A percentile compares a stretch with the other conserved stretches of the same genome.
phyloP scores from a whole-genome alignment of 2,888 invertebrate species.

The Poecilus cupreus region DNA sequence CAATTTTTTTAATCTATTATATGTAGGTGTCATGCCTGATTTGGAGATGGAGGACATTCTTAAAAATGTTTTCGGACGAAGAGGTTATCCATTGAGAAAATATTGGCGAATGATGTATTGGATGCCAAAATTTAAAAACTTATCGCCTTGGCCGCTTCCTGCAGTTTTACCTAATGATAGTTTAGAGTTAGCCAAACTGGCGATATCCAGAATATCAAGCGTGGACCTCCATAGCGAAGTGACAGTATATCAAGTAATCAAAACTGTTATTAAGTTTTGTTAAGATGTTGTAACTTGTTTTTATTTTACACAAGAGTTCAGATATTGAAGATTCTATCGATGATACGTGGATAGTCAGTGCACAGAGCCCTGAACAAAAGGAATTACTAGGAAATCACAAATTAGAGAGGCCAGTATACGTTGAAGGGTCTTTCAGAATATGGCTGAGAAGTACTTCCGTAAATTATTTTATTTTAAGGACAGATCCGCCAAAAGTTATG shows the following conservation, averaged over 20 bases:
- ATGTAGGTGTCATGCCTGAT: slow-evolving; percentile 90
- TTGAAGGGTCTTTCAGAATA: slow-evolving; percentile 89
- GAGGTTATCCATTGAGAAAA: slow-evolving; percentile 83
- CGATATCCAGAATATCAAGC: slow-evolving; percentile 88
- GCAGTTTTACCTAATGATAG: slow-evolving; percentile 85
- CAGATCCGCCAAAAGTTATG: slow-evolving; percentile 77
- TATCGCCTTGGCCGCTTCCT: slow-evolving; percentile 91
- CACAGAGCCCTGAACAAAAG: slow-evolving; percentile 86
- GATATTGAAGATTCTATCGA: slow-evolving; percentile 86
- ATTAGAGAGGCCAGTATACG: slow-evolving; percentile 79
- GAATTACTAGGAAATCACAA: slow-evolving; percentile 81
- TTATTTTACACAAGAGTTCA: slow-evolving; percentile 74
- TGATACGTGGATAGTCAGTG: slow-evolving; percentile 94
- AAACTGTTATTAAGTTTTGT: slow-evolving; percentile 25
- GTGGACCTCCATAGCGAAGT: slow-evolving; percentile 85
- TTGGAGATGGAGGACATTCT: slow-evolving; percentile 89
- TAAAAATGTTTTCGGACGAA: slow-evolving; percentile 87
- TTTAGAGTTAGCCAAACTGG: slow-evolving; percentile 86
- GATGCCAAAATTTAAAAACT: slow-evolving; percentile 95
- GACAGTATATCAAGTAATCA: slow-evolving; percentile 78
- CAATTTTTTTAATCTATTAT: slow-evolving; percentile 54
- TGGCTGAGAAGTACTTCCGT: slow-evolving; percentile 86
- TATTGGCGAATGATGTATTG: slow-evolving; percentile 90
- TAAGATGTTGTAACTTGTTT: slow-evolving; percentile 36
- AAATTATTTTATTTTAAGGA: slow-evolving; percentile 88